Percentiles rank a stretch among this genome's conserved stretches.
Evolutionary conservation across 1,140 invertebrate genomes (phyloP).

Genomic region (Tetragonula clypearis): DNA sequence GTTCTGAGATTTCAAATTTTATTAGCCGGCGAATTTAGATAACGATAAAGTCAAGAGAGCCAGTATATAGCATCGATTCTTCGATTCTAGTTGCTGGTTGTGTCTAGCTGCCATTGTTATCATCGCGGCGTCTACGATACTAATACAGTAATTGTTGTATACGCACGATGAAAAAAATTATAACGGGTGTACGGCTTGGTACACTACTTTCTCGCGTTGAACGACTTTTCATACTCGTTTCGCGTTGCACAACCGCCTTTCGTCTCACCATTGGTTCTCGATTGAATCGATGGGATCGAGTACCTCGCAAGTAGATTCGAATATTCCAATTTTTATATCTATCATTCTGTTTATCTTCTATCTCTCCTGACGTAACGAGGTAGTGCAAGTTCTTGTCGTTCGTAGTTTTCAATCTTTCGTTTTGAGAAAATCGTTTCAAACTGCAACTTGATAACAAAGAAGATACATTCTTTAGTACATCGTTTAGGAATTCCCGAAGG

Average conservation of each 20-base stretch:
- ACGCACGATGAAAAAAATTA: constrained; percentile 14
- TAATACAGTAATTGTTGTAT: constrained; percentile 35
- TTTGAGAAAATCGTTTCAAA: too few relatives aligned
- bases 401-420: too few relatives aligned
- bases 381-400: too few relatives aligned
- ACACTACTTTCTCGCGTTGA: background rate
- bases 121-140: constrained; percentile 13
- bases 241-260: background rate
- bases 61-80: background rate
- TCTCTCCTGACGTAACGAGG: too few relatives aligned
- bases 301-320: too few relatives aligned
- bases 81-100: background rate
- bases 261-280: too few relatives aligned
- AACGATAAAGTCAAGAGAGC: constrained; percentile 10
- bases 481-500: too few relatives aligned
- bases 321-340: too few relatives aligned
- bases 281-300: too few relatives aligned
- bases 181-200: background rate
- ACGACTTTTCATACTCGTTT: constrained; percentile 34
- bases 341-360: too few relatives aligned
- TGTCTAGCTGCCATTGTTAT: background rate
- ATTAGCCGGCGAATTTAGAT: constrained; percentile 40
- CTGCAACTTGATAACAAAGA: too few relatives aligned
- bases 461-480: too few relatives aligned
- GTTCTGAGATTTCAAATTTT: constrained; percentile 19